Conservation (phyloP, 92 coral and sea anemone species). For the Meandrina meandrites region DNA sequence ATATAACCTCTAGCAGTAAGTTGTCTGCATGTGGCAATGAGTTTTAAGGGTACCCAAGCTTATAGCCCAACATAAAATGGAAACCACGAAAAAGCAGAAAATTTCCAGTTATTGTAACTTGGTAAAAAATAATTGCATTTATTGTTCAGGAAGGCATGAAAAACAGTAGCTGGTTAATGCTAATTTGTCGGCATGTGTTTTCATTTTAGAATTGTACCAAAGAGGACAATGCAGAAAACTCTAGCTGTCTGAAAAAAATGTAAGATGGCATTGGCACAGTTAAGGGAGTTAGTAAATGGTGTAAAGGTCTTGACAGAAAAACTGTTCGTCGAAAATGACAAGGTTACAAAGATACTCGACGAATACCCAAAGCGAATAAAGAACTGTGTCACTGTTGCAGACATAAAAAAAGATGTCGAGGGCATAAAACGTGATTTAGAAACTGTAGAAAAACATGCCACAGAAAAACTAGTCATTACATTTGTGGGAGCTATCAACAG, state of each 20-base stretch:
- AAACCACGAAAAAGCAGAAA: too few relatives aligned
- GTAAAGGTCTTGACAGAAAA: background rate
- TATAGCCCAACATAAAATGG: too few relatives aligned
- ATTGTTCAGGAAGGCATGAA: too few relatives aligned
- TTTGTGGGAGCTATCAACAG: conserved; percentile 7
- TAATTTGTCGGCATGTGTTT: background rate
- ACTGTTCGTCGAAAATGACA: background rate
- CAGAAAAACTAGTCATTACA: background rate
- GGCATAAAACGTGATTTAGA: background rate
- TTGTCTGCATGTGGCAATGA: too few relatives aligned
- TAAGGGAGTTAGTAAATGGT: background rate
- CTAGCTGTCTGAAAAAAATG: background rate
- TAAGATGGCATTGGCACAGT: background rate
- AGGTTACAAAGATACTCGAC: background rate
- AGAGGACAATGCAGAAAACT: too few relatives aligned
- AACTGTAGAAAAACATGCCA: background rate
- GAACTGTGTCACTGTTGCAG: background rate
- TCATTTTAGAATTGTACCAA: background rate
- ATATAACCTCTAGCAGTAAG: too few relatives aligned
- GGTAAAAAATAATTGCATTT: too few relatives aligned
- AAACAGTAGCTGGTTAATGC: too few relatives aligned
- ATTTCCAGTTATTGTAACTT: too few relatives aligned
- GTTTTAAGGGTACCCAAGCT: too few relatives aligned
- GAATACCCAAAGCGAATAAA: background rate
- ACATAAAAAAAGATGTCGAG: background rate